Base-by-base conservation (phyloP, 2,113 vertebrate species). In the Leuciscus idus region DNA sequence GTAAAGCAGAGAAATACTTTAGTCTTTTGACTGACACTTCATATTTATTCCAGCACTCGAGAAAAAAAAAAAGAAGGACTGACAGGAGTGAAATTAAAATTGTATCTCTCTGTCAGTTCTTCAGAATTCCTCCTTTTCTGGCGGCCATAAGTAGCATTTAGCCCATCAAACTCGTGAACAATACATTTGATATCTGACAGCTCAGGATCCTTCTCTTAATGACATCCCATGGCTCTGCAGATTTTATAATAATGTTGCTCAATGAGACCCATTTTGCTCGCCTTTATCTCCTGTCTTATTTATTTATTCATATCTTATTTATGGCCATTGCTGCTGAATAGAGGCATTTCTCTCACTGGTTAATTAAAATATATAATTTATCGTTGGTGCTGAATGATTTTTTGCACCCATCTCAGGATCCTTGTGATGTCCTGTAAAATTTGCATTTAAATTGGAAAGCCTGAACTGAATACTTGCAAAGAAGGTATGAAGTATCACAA, bases 281-380 rank as follows among this genome's bases (percentile, higher is more conserved):
- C 74, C 86, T 91, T 89, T 62, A 86, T 82, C 78, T 68, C 23
- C 78, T 73, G 85, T 89, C 88, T 88, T 92, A 92, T 93, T 94
- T 93, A 93, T 93, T 93, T 92, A 93, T 87, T 93, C 90, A 91
- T 93, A 91, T 92, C 84, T 93, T 91, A 92, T 92, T 94, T 92
- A 90, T 86, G 83, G 62, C 86, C 84, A 89, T 91, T 90, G n/a
- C 30, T 86, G 91, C 92, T 93, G 91, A 93, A 93, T 88, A 88
- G 91, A 91, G 90, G 70, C 87, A 81, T 92, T 93, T 93, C 90
- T 85, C 86, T 90, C 80, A 80, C 72, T 83, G 89, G 89, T 93
- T 94, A 94, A 95, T 95, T 95, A 94, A 94, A 95, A 94, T 95
- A 94, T 95, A 94, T 94, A 94, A 95, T 95, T 94, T 92, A 94